Evolutionary conservation across 2,113 vertebrate genomes (phyloP).

Genomic region (Tautogolabrus adspersus): DNA sequence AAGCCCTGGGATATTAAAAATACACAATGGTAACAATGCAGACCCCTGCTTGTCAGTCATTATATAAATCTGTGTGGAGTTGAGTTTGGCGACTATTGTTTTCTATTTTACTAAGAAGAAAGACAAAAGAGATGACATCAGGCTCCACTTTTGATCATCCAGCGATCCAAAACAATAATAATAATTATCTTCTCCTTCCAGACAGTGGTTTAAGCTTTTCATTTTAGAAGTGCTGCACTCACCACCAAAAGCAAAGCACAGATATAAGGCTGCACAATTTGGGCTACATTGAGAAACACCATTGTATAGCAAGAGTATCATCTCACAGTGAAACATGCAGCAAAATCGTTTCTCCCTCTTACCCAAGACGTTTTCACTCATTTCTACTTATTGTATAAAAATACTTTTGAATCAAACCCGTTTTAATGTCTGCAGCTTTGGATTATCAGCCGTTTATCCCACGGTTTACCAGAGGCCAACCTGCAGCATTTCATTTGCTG

Average conservation of each 20-base stretch:
- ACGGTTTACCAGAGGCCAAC: conserved; percentile 20
- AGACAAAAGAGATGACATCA: conserved; percentile 7
- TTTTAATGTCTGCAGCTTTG: conserved; percentile 41
- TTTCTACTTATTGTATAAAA: conserved; percentile 3
- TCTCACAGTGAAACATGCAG: conserved; percentile 1
- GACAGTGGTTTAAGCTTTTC: conserved; percentile 30
- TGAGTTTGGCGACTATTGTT: conserved; percentile 23
- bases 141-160: conserved; percentile 35
- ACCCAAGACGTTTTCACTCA: background rate
- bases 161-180: conserved; percentile 25
- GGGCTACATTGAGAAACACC: conserved; percentile 25
- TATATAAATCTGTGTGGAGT: conserved; percentile 1
- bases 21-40: conserved; percentile 4
- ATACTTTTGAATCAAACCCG: conserved; percentile 1
- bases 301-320: conserved; percentile 15
- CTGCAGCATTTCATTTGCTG: background rate
- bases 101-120: conserved; percentile 10
- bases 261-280: conserved; percentile 51
- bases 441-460: conserved; percentile 20
- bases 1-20: conserved; percentile 34
- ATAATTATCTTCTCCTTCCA: conserved; percentile 7
- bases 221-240: background rate
- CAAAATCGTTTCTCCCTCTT: background rate
- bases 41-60: conserved; percentile 4
- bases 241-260: conserved; percentile 40